Evolutionary conservation across 2,113 vertebrate species (phyloP).

Genomic region (Perca flavescens): DNA sequence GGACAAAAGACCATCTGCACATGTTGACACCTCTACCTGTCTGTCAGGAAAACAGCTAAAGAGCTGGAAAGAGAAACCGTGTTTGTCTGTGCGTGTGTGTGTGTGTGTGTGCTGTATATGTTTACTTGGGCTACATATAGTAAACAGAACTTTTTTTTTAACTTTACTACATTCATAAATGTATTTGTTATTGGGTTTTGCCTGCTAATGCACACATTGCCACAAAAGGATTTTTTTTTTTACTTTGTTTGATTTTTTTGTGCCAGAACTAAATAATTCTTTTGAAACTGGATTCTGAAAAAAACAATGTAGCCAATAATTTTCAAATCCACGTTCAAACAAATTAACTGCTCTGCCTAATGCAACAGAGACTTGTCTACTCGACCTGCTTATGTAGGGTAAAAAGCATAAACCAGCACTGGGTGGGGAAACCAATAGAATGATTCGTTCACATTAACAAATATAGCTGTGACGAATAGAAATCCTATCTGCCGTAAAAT

Average conservation of each 20-base stretch:
- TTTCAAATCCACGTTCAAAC: slow-evolving; percentile 14
- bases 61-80: background rate
- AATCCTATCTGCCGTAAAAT: slow-evolving; percentile 68
- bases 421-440: slow-evolving; percentile 44
- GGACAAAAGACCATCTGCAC: slow-evolving; percentile 13
- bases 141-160: no score
- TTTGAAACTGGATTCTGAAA: background rate
- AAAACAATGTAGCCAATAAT: background rate
- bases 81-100: background rate
- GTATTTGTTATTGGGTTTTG: no score
- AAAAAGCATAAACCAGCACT: slow-evolving; percentile 8
- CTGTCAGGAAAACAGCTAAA: slow-evolving; percentile 16
- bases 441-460: slow-evolving; percentile 58
- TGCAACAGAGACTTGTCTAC: slow-evolving; percentile 6
- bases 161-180: background rate
- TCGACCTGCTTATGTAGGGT: background rate
- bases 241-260: background rate
- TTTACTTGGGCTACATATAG: background rate
- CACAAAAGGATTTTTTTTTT: no score
- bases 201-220: background rate
- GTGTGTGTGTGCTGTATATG: background rate
- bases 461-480: slow-evolving; percentile 57
- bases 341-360: slow-evolving; percentile 28
- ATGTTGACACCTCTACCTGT: slow-evolving; percentile 38
- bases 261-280: background rate